Percentiles rank a stretch among this genome's conserved stretches.
Evolutionary conservation across 1,140 invertebrate genomes (phyloP).

Genomic region (Drosophila simulans): DNA sequence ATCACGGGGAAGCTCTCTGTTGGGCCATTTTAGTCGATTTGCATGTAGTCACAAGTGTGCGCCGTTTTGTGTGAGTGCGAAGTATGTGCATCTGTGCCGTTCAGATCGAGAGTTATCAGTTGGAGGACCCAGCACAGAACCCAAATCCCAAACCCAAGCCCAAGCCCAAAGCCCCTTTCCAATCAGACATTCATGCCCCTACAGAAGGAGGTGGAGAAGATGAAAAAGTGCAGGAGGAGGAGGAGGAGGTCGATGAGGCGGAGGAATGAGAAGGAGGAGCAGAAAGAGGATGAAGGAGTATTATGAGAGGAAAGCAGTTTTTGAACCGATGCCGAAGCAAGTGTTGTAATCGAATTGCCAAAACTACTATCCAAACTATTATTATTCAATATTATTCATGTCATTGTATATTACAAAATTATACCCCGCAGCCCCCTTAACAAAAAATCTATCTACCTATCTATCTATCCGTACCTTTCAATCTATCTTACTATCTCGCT

Average conservation of each 20-base stretch:
- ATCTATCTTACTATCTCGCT: slow-evolving; percentile 27
- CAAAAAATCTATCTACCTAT: slow-evolving; percentile 26
- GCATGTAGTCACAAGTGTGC: slow-evolving; percentile 33
- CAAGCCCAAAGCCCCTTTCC: background rate
- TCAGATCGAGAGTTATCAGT: slow-evolving; percentile 36
- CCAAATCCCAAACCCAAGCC: slow-evolving; percentile 1
- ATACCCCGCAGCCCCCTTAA: slow-evolving; percentile 43
- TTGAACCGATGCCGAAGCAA: slow-evolving; percentile 39
- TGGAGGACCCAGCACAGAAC: slow-evolving; percentile 3
- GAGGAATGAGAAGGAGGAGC: slow-evolving; percentile 5
- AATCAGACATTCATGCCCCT: slow-evolving; percentile 8
- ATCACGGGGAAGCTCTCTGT: slow-evolving; percentile 16
- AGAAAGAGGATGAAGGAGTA: slow-evolving; percentile 9
- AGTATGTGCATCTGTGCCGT: slow-evolving; percentile 17
- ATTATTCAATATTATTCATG: slow-evolving; percentile 60
- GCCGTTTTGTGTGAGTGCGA: slow-evolving; percentile 27
- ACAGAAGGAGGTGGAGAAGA: slow-evolving; percentile 6
- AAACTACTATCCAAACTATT: slow-evolving; percentile 38
- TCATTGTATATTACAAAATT: slow-evolving; percentile 67
- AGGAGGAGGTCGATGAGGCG: background rate
- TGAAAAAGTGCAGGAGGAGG: background rate
- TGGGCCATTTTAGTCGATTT: slow-evolving; percentile 43
- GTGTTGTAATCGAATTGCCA: slow-evolving; percentile 15
- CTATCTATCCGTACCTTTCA: slow-evolving; percentile 21
- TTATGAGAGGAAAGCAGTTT: slow-evolving; percentile 22